Evolutionary conservation across 2,888 invertebrate species (phyloP).

Genomic region (Adela reaumurella): DNA sequence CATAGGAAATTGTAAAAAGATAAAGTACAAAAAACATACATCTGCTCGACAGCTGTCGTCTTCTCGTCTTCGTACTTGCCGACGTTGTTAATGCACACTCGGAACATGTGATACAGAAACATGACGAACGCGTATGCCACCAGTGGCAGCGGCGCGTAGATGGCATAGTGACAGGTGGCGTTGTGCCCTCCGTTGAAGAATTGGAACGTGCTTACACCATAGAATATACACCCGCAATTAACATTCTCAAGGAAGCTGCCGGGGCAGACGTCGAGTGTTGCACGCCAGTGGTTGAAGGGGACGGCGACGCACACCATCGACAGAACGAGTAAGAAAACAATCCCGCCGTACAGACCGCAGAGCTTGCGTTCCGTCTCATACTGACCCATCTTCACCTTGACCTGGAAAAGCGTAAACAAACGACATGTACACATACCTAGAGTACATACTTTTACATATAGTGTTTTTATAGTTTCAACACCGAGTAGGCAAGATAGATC

Average conservation of each 20-base stretch:
- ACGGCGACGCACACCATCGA: slow-evolving; percentile 54
- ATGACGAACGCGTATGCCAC: slow-evolving; percentile 61
- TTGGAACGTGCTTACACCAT: slow-evolving; percentile 57
- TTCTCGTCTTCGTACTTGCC: slow-evolving; percentile 51
- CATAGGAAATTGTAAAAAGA: too few relatives aligned
- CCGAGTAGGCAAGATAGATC: too few relatives aligned
- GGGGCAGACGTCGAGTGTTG: slow-evolving; percentile 63
- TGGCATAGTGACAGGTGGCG: slow-evolving; percentile 64
- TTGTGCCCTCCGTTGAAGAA: slow-evolving; percentile 65
- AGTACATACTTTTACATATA: too few relatives aligned
- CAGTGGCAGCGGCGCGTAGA: slow-evolving; percentile 62
- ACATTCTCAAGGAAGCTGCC: slow-evolving; percentile 52
- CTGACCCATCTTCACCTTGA: slow-evolving; percentile 41
- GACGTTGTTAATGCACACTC: slow-evolving; percentile 60
- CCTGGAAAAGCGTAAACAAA: too few relatives aligned
- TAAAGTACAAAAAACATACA: slow-evolving; percentile 25
- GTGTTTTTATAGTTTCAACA: too few relatives aligned
- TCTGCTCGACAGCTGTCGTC: slow-evolving; percentile 44
- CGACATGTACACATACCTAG: neutral
- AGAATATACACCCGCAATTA: slow-evolving; percentile 68
- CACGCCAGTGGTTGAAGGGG: slow-evolving; percentile 66
- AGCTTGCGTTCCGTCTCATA: slow-evolving; percentile 36
- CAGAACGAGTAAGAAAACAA: slow-evolving; percentile 26
- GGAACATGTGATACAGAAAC: slow-evolving; percentile 64
- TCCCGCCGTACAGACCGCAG: slow-evolving; percentile 31